A percentile compares a stretch with the other conserved stretches of the same genome.
Conservation (phyloP, 2,888 invertebrate genomes). For the Parasteatoda lunata region DNA sequence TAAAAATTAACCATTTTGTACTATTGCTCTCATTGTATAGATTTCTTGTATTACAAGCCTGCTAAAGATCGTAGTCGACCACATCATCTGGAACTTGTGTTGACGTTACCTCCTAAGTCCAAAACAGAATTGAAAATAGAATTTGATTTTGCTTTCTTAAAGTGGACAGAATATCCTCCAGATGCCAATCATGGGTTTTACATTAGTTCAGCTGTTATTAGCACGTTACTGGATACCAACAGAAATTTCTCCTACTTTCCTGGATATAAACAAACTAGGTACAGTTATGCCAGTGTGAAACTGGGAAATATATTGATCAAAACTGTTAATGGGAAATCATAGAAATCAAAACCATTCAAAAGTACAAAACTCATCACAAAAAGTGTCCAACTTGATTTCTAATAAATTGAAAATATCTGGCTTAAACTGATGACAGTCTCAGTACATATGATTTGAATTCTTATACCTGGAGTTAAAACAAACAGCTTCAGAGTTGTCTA, state of each 20-base stretch:
- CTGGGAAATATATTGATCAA: too few species aligned
- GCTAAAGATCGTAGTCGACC: conserved; percentile 88
- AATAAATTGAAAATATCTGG: too few species aligned
- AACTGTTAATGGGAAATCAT: too few species aligned
- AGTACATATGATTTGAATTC: too few species aligned
- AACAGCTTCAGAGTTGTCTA: too few species aligned
- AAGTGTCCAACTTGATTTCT: too few species aligned
- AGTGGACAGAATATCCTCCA: conserved; percentile 99
- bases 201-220: conserved; percentile 89
- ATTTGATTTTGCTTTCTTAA: conserved; percentile 95
- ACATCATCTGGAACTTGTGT: conserved; percentile 89
- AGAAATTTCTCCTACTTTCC: conserved; percentile 77
- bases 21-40: conserved; percentile 22
- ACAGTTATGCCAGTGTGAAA: too few species aligned
- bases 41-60: conserved; percentile 76
- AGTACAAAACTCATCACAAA: too few species aligned
- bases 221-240: conserved; percentile 84
- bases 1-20: too few species aligned
- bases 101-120: conserved; percentile 86
- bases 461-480: too few species aligned
- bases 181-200: conserved; percentile 99
- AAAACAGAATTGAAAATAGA: conserved; percentile 88
- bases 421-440: too few species aligned
- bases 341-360: too few species aligned
- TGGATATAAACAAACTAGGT: background rate